These are phyloP conservation scores for Amphipoea lucens DNA, from an alignment of 2,888 invertebrate genomes.

Conservation along the genomic window DNA sequence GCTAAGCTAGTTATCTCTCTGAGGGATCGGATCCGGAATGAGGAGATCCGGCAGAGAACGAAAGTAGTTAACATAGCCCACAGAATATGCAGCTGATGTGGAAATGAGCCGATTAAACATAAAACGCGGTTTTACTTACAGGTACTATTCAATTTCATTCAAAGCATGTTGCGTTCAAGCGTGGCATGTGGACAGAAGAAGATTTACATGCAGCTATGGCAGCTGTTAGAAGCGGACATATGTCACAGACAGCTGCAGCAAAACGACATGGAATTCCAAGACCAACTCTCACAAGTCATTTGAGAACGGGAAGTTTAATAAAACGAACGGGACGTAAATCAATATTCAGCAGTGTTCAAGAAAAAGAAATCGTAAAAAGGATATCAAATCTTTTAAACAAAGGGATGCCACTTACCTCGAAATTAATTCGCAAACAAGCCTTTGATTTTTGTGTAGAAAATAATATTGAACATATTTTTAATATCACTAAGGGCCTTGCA, in stretches of 20 bases:
- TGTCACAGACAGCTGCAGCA: constrained; percentile 9
- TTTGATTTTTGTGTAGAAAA: constrained; percentile 29
- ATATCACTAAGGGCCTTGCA: constrained; percentile 17
- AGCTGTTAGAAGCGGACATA: background rate
- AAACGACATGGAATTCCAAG: constrained; percentile 1
- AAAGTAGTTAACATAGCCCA: background rate
- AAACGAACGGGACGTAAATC: background rate
- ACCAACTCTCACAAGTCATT: background rate
- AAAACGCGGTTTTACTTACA: background rate
- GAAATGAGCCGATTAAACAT: too few relatives aligned
- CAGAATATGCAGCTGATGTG: background rate
- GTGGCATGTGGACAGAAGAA: constrained; percentile 12
- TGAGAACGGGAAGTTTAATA: background rate
- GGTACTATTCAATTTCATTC: background rate
- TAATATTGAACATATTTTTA: constrained; percentile 24
- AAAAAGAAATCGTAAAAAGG: background rate
- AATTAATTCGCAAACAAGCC: constrained; percentile 25
- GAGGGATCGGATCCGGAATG: background rate
- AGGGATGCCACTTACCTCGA: background rate
- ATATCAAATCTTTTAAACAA: background rate
- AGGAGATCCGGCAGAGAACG: too few relatives aligned
- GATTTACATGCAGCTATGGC: background rate
- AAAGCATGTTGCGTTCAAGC: too few relatives aligned
- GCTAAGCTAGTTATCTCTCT: background rate
- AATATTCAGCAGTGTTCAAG: background rate